Evolutionary conservation across 2,113 vertebrate species (phyloP).

Genomic region (Mixornis gularis): DNA sequence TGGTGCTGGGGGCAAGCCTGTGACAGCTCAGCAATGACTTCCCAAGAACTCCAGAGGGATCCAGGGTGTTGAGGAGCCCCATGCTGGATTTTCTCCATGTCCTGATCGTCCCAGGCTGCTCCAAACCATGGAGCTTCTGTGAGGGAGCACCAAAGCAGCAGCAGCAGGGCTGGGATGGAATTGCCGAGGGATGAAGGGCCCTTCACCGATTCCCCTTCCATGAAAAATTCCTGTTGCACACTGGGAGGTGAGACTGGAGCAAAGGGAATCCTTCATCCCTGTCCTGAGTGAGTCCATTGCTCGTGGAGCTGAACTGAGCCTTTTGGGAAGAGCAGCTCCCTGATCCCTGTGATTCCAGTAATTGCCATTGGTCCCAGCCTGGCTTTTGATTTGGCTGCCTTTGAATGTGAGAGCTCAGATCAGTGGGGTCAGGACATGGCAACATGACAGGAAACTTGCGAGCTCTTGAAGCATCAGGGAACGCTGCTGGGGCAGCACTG

Average conservation of each 20-base stretch:
- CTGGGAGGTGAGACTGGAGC: not conserved
- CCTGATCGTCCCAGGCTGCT: not conserved
- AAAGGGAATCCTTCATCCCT: not conserved
- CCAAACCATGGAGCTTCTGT: not conserved
- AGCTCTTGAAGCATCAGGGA: not conserved
- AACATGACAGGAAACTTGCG: not conserved
- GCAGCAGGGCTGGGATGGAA: not conserved
- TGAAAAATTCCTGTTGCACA: not conserved
- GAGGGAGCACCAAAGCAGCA: not conserved
- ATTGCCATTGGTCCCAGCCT: not conserved
- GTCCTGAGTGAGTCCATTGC: not conserved
- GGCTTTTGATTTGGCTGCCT: not conserved
- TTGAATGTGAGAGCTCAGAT: not conserved
- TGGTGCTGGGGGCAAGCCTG: not conserved
- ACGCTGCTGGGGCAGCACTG: not conserved
- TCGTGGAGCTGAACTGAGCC: not conserved
- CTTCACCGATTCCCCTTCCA: not conserved
- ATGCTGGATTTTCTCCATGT: fast-evolving
- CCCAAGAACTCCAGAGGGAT: not conserved
- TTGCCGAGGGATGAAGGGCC: not conserved
- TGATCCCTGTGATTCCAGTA: not conserved
- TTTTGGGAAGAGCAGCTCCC: not conserved
- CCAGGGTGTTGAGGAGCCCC: not conserved
- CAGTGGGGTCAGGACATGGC: not conserved
- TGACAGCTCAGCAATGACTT: not conserved